Conservation (phyloP, 2,797 vertebrate genomes). For the Erethizon dorsatum region DNA sequence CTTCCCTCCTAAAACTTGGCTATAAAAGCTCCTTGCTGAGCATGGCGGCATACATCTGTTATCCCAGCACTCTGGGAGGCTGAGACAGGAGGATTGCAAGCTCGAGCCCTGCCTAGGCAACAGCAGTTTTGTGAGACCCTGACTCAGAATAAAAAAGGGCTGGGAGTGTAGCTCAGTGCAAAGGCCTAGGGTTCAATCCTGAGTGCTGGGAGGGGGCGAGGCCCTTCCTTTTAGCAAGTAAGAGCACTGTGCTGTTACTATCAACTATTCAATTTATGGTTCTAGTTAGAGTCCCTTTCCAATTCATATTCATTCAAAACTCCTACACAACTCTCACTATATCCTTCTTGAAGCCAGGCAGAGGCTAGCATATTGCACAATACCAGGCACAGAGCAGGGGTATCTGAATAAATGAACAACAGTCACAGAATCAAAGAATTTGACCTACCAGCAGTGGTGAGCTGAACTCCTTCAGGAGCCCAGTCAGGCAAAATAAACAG, state of each 20-base stretch:
- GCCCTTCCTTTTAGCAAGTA: background rate
- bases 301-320: background rate
- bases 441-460: background rate
- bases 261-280: background rate
- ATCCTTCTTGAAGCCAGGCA: background rate
- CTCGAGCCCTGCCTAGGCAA: background rate
- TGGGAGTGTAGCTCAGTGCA: background rate
- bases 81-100: background rate
- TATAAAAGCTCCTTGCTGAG: background rate
- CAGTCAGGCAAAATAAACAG: background rate
- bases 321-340: background rate
- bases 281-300: background rate
- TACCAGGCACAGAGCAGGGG: background rate
- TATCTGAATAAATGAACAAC: background rate
- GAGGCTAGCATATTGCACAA: background rate
- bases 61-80: background rate
- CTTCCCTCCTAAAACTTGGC: background rate
- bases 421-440: background rate
- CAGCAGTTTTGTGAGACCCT: background rate
- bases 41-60: background rate
- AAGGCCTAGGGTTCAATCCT: background rate
- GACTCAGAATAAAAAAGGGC: background rate
- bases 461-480: background rate
- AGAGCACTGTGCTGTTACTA: background rate
- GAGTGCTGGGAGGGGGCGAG: background rate